A percentile compares a stretch with the other conserved stretches of the same genome.
Conservation (phyloP, 2,113 vertebrate species). For the Brachyhypopomus occidentalis region DNA sequence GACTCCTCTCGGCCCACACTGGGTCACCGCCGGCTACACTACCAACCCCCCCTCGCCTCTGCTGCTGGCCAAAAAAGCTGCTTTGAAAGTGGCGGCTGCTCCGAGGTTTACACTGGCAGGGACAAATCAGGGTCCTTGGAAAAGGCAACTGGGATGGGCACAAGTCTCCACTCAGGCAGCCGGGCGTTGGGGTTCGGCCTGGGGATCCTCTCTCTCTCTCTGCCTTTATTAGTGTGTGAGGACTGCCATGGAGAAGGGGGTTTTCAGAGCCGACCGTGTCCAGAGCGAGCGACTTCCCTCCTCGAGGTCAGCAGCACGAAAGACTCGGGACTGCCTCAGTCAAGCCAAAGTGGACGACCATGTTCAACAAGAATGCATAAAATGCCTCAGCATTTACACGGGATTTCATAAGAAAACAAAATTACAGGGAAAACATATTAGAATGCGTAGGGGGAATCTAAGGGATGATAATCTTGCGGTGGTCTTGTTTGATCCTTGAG, state of each 20-base stretch:
- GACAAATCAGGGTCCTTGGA: slow-evolving; percentile 3
- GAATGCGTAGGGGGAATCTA: neutral
- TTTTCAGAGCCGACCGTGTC: slow-evolving; percentile 19
- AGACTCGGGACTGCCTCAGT: neutral
- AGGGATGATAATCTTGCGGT: slow-evolving; percentile 7
- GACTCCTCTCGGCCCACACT: neutral
- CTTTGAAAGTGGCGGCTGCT: slow-evolving; percentile 25
- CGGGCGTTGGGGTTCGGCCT: slow-evolving; percentile 34
- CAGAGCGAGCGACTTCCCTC: slow-evolving; percentile 6
- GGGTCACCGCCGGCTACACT: slow-evolving; percentile 13
- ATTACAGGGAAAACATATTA: neutral
- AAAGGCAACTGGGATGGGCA: neutral
- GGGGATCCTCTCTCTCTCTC: neutral
- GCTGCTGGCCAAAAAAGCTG: neutral
- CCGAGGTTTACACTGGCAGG: slow-evolving; percentile 42
- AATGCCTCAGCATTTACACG: neutral
- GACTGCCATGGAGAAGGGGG: slow-evolving; percentile 13
- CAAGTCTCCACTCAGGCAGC: neutral
- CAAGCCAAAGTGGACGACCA: neutral
- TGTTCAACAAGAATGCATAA: neutral
- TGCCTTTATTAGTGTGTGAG: neutral
- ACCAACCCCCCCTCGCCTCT: neutral
- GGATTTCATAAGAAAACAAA: neutral
- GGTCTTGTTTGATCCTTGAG: neutral
- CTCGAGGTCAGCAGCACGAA: slow-evolving; percentile 18